A percentile compares a stretch with the other conserved stretches of the same genome.
phyloP scores from a whole-genome alignment of 2,113 vertebrate species.

The Cheirogaleus medius region DNA sequence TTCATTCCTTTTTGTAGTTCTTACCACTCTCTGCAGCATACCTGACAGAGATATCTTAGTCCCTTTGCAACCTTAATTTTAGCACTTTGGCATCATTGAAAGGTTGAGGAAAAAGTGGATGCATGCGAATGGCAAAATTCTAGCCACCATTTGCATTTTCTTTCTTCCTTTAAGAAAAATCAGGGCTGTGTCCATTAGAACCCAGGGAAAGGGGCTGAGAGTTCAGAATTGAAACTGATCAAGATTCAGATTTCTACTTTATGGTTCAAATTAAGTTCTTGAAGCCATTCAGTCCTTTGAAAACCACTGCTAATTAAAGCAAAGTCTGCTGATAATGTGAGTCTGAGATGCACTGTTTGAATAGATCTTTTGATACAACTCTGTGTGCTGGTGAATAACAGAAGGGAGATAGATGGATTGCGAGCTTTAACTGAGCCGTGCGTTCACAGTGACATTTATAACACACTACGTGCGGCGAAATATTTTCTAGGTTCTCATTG shows the following conservation, averaged over 20 bases:
- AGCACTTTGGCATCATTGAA: background rate
- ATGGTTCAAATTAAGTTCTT: constrained; percentile 50
- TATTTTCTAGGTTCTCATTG: constrained; percentile 53
- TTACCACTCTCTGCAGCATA: background rate
- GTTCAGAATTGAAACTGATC: constrained; percentile 31
- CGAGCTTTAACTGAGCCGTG: background rate
- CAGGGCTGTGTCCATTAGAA: background rate
- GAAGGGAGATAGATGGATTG: constrained; percentile 39
- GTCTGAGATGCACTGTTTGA: constrained; percentile 44
- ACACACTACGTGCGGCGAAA: background rate
- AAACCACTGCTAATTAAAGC: constrained; percentile 67
- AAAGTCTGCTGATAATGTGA: constrained; percentile 59
- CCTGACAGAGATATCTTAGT: constrained; percentile 59
- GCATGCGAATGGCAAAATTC: background rate
- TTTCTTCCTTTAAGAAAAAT: constrained; percentile 37
- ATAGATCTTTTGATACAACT: constrained; percentile 63
- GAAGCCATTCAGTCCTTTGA: constrained; percentile 57
- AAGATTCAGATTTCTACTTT: constrained; percentile 46
- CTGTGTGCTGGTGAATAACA: constrained; percentile 53
- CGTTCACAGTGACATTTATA: constrained; percentile 60
- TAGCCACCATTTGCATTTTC: constrained; percentile 24
- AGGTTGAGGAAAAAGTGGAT: constrained; percentile 25
- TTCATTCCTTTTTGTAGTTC: background rate
- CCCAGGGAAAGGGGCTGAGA: background rate
- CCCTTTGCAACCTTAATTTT: constrained; percentile 54